phyloP scores from a whole-genome alignment of 1,140 invertebrate species.

The Pseudomyrmex dendroicus region DNA sequence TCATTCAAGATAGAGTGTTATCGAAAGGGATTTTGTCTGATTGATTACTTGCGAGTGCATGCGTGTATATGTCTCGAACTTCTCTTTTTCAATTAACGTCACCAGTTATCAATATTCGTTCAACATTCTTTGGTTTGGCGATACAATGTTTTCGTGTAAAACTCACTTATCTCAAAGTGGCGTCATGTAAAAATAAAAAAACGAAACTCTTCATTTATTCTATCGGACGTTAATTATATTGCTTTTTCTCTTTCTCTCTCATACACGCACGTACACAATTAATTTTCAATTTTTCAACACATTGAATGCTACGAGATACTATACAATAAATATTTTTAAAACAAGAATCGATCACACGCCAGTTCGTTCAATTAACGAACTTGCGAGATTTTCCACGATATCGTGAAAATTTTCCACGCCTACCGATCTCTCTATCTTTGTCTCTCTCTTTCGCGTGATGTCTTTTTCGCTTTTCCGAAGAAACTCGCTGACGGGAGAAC shows the following conservation, averaged over 20 bases:
- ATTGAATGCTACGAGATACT: too few relatives aligned
- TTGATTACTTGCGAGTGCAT: neutral
- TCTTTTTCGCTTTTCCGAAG: neutral
- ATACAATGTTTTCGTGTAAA: neutral
- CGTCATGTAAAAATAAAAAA: neutral
- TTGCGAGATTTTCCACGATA: neutral
- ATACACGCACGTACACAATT: too few relatives aligned
- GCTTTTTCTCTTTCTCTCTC: too few relatives aligned
- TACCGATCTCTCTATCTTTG: neutral
- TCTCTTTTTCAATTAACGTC: constrained; percentile 3
- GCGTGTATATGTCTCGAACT: neutral
- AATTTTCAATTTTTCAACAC: too few relatives aligned
- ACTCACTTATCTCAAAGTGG: neutral
- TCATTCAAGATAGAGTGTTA: neutral
- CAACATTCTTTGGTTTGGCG: neutral
- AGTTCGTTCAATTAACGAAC: too few relatives aligned
- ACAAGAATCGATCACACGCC: too few relatives aligned
- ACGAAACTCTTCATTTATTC: neutral
- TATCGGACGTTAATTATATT: too few relatives aligned
- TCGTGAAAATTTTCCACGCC: neutral
- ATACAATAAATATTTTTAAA: too few relatives aligned
- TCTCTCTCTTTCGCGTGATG: neutral
- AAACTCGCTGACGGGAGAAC: neutral
- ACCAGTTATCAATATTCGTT: neutral
- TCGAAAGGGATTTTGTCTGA: neutral